phyloP scores from a whole-genome alignment of 2,113 vertebrate species.

The Callaeas wilsoni region DNA sequence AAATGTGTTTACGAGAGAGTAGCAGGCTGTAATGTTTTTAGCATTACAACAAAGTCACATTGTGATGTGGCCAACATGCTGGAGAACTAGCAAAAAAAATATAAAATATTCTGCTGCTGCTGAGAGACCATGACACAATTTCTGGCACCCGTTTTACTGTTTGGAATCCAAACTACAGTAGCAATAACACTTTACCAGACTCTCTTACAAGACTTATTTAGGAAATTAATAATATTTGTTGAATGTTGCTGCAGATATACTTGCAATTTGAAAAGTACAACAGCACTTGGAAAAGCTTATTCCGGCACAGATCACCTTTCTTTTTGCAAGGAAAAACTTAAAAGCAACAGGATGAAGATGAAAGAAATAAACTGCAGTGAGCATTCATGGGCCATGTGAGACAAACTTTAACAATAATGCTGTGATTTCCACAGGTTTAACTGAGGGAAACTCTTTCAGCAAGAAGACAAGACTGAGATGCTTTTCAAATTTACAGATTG shows the following conservation, averaged over 20 bases:
- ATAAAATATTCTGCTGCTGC: not conserved
- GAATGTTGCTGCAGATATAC: not conserved
- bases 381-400: not conserved
- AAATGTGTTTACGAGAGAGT: conserved; percentile 7
- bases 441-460: not conserved
- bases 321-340: not conserved
- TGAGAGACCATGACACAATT: conserved; percentile 35
- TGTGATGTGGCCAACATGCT: not conserved
- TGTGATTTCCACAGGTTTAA: not conserved
- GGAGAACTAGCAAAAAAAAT: not conserved
- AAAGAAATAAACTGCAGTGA: not conserved
- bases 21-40: conserved; percentile 3
- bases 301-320: not conserved
- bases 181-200: conserved; percentile 32
- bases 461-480: not conserved
- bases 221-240: conserved; percentile 21
- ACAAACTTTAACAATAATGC: not conserved
- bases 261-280: not conserved
- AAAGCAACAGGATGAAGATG: not conserved
- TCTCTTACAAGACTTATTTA: not conserved
- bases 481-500: not conserved
- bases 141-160: conserved; percentile 11
- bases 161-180: conserved; percentile 23
- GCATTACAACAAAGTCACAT: not conserved
- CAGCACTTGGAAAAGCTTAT: not conserved